Evolutionary conservation across 2,113 vertebrate genomes (phyloP).

Genomic region (Callocephalon fimbriatum): DNA sequence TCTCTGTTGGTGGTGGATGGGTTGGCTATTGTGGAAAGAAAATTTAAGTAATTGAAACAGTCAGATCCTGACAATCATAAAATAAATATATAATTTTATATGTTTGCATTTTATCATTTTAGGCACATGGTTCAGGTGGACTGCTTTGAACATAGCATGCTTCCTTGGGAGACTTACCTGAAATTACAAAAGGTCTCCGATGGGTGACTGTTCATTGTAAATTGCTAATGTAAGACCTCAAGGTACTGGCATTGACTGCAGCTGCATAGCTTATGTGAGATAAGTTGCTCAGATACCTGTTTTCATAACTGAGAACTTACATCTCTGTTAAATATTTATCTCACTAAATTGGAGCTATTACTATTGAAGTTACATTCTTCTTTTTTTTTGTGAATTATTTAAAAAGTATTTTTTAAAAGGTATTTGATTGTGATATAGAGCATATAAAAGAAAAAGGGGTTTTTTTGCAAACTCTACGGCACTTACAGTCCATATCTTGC

Average conservation of each 20-base stretch:
- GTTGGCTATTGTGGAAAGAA: neutral
- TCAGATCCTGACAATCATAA: neutral
- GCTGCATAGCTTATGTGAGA: neutral
- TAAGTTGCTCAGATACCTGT: neutral
- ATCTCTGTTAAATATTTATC: neutral
- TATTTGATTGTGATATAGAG: neutral
- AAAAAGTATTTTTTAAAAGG: neutral
- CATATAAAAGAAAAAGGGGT: neutral
- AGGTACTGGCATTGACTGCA: neutral
- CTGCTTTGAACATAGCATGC: neutral
- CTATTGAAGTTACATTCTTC: neutral
- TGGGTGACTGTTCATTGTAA: neutral
- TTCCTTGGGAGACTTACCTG: neutral
- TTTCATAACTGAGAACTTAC: neutral
- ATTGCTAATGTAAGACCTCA: neutral
- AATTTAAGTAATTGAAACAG: neutral
- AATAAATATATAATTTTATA: neutral
- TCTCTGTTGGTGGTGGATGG: neutral
- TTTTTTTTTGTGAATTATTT: neutral
- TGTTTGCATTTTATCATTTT: neutral
- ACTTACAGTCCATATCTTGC: neutral
- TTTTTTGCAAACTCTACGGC: neutral
- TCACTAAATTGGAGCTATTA: neutral
- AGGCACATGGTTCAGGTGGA: neutral
- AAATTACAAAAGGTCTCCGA: fast-evolving